Conservation (phyloP, 2,888 invertebrate genomes). For the Chymomyza amoena region DNA sequence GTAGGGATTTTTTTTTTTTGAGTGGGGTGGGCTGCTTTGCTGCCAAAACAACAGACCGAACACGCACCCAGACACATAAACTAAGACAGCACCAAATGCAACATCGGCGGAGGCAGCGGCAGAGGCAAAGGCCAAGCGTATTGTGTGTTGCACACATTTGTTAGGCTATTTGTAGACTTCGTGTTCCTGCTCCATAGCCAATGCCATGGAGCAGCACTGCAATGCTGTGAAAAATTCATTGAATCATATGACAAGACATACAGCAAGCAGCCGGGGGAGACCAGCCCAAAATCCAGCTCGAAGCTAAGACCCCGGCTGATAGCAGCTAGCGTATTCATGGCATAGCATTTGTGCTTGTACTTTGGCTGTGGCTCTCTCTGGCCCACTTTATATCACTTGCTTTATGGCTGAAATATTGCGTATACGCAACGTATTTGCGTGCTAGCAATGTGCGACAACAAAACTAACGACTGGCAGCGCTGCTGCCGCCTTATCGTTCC, state of each 20-base stretch:
- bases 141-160: slow-evolving; percentile 69
- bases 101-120: neutral
- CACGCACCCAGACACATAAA: slow-evolving; percentile 26
- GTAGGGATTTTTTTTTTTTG: neutral
- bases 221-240: slow-evolving; percentile 66
- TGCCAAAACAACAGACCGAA: slow-evolving; percentile 13
- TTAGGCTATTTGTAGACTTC: slow-evolving; percentile 56
- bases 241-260: slow-evolving; percentile 51
- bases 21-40: neutral
- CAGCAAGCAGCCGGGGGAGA: neutral
- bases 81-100: neutral
- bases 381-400: neutral
- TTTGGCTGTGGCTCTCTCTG: neutral
- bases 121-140: slow-evolving; percentile 32
- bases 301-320: neutral
- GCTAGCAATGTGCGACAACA: slow-evolving; percentile 45
- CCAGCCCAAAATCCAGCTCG: neutral
- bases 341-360: neutral
- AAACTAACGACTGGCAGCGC: slow-evolving; percentile 47
- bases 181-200: neutral
- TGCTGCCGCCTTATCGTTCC: slow-evolving; percentile 35
- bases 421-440: slow-evolving; percentile 62
- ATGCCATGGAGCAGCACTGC: neutral
- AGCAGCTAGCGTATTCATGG: neutral
- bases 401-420: slow-evolving; percentile 58